A percentile compares a stretch with the other conserved stretches of the same genome.
Conservation (phyloP, 2,797 vertebrate species). For the Chromobotia macracanthus region DNA sequence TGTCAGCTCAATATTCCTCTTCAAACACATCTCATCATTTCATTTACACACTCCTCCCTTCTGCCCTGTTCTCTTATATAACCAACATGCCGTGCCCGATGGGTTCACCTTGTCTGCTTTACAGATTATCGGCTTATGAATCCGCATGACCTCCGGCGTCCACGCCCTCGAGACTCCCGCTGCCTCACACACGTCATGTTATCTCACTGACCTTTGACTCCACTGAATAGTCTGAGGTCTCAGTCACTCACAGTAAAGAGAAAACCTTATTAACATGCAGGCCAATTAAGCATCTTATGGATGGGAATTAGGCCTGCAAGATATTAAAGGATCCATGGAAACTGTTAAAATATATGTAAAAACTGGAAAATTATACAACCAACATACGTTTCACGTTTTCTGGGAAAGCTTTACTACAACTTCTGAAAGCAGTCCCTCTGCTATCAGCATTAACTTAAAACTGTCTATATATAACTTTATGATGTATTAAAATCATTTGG, state of each 20-base stretch:
- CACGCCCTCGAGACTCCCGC: neutral
- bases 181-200: constrained; percentile 4
- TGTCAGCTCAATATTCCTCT: neutral
- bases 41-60: constrained; percentile 6
- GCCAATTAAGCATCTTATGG: too few species aligned
- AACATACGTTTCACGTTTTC: too few species aligned
- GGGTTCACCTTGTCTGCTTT: constrained; percentile 65
- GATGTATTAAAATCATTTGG: too few species aligned
- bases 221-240: constrained; percentile 9
- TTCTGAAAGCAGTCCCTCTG: too few species aligned
- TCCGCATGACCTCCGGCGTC: constrained; percentile 50
- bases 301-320: too few species aligned
- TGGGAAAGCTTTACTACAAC: too few species aligned
- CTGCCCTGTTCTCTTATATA: constrained; percentile 48
- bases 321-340: neutral
- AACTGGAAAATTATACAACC: too few species aligned
- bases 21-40: neutral
- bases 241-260: neutral
- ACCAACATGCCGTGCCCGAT: constrained; percentile 48
- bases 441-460: too few species aligned
- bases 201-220: constrained; percentile 38
- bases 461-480: too few species aligned
- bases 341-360: too few species aligned
- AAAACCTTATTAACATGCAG: too few species aligned
- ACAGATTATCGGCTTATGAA: constrained; percentile 68